Percentiles rank a stretch among this genome's conserved stretches.
Conservation (phyloP, 2,113 vertebrate species). For the Alaudala cheleensis region DNA sequence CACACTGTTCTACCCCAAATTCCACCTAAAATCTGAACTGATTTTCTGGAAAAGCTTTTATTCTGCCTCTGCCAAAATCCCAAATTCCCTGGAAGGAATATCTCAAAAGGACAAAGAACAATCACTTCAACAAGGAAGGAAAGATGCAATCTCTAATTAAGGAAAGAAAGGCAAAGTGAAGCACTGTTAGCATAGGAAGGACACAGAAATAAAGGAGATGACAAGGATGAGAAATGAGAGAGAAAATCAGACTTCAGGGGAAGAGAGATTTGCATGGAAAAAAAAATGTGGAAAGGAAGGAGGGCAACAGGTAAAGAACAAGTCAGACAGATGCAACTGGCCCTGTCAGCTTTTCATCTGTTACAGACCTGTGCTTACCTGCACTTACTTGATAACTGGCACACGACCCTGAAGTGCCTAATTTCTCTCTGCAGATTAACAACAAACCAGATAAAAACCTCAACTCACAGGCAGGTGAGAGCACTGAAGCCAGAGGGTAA, state of each 20-base stretch:
- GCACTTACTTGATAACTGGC: not conserved
- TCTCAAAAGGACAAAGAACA: not conserved
- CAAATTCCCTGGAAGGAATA: not conserved
- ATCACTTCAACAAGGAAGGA: not conserved
- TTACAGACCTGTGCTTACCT: not conserved
- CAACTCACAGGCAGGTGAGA: not conserved
- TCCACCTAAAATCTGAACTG: not conserved
- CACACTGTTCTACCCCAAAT: not conserved
- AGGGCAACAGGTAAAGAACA: not conserved
- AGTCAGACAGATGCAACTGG: not conserved
- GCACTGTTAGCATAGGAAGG: not conserved
- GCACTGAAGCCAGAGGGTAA: not conserved
- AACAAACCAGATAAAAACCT: not conserved
- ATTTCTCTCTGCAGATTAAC: not conserved
- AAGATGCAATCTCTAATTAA: not conserved
- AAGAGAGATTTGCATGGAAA: not conserved
- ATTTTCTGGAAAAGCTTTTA: not conserved
- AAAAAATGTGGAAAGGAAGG: not conserved
- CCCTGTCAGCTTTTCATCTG: not conserved
- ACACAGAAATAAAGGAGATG: not conserved
- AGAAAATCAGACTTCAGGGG: not conserved
- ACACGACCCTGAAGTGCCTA: accelerated
- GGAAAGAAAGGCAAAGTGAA: not conserved
- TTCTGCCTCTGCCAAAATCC: not conserved
- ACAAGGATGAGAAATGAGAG: not conserved